A percentile compares a stretch with the other conserved stretches of the same genome.
Conservation (phyloP, 2,797 vertebrate genomes). For the Anas flavirostris region DNA sequence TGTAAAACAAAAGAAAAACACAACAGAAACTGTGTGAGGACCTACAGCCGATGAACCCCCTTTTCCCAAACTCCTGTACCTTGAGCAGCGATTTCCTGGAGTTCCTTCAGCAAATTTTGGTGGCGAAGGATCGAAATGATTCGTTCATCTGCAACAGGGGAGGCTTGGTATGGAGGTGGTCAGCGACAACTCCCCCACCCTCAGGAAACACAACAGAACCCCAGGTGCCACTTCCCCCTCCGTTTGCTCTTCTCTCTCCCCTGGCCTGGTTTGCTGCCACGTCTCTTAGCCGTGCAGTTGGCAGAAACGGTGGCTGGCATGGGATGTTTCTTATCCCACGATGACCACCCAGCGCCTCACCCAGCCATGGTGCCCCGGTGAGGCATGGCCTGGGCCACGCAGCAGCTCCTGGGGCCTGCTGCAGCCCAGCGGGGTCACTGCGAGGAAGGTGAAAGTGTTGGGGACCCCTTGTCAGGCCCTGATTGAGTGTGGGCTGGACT, state of each 20-base stretch:
- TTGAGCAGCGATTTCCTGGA: slow-evolving; percentile 90
- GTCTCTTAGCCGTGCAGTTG: not conserved
- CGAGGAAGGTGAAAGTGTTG: not conserved
- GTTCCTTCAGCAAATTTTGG: slow-evolving; percentile 90
- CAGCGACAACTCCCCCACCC: not conserved
- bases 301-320: not conserved
- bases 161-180: not conserved
- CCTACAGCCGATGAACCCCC: not conserved
- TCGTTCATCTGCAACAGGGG: slow-evolving; percentile 85
- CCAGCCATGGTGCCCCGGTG: fast-evolving
- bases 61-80: slow-evolving; percentile 76
- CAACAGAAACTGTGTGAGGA: not conserved
- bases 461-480: not conserved
- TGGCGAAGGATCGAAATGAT: slow-evolving; percentile 92
- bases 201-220: not conserved
- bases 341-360: not conserved
- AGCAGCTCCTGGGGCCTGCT: not conserved
- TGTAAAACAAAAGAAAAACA: not conserved
- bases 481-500: not conserved
- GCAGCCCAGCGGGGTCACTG: not conserved
- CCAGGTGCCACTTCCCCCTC: not conserved
- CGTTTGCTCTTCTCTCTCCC: not conserved
- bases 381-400: not conserved
- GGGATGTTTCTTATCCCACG: not conserved
- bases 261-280: not conserved